These are phyloP conservation scores for Drosophila gunungcola DNA, from an alignment of 1,140 invertebrate genomes.

Conservation along the genomic window DNA sequence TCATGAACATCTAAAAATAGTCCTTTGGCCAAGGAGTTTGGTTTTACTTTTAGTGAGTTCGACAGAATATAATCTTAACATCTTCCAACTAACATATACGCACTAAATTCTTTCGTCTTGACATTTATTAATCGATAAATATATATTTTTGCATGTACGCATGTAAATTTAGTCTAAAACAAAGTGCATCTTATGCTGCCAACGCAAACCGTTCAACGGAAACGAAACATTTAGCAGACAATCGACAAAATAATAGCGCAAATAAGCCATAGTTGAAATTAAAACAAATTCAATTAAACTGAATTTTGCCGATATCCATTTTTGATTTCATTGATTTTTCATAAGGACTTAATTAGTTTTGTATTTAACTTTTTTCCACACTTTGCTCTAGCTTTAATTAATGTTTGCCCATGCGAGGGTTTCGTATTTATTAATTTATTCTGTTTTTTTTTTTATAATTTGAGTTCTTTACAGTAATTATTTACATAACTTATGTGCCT, in stretches of 20 bases:
- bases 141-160: conserved; percentile 41
- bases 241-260: conserved; percentile 29
- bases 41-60: conserved; percentile 28
- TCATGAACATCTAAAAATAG: conserved; percentile 50
- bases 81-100: conserved; percentile 64
- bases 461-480: conserved; percentile 71
- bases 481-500: conserved; percentile 77
- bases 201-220: conserved; percentile 44
- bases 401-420: conserved; percentile 60
- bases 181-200: conserved; percentile 52
- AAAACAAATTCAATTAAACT: conserved; percentile 67
- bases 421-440: conserved; percentile 49
- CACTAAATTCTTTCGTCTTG: conserved; percentile 47
- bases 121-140: conserved; percentile 46
- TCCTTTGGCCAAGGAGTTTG: conserved; percentile 38
- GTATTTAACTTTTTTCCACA: conserved; percentile 36
- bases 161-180: conserved; percentile 60
- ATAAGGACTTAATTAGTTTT: conserved; percentile 57
- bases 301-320: conserved; percentile 48
- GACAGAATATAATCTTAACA: conserved; percentile 34
- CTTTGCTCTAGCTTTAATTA: conserved; percentile 60
- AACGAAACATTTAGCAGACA: conserved; percentile 32
- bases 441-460: conserved; percentile 9
- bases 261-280: conserved; percentile 66
- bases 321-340: conserved; percentile 48